A percentile compares a stretch with the other conserved stretches of the same genome.
Evolutionary conservation across 2,797 vertebrate genomes (phyloP).

Genomic region (Cynopterus sphinx): DNA sequence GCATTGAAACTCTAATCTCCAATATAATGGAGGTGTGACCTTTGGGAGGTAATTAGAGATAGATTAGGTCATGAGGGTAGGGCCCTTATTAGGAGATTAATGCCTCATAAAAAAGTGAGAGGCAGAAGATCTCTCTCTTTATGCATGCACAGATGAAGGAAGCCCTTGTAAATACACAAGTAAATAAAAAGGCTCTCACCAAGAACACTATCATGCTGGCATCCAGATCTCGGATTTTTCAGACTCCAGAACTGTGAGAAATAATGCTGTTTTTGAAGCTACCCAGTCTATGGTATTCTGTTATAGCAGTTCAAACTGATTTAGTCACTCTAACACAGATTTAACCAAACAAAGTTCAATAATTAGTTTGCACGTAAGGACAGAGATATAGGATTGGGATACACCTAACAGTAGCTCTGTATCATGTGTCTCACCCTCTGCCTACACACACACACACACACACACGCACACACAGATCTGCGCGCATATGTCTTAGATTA

Average conservation of each 20-base stretch:
- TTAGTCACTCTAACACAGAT: neutral
- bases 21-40: neutral
- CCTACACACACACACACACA: no score
- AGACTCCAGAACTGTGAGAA: neutral
- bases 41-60: neutral
- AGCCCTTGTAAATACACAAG: neutral
- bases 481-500: neutral
- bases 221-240: neutral
- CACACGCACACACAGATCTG: no score
- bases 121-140: neutral
- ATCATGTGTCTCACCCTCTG: neutral
- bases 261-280: neutral
- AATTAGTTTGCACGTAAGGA: neutral
- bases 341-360: neutral
- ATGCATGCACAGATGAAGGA: neutral
- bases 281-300: neutral
- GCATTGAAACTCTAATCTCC: neutral
- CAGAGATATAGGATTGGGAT: neutral
- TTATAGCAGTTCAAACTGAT: neutral
- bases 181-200: neutral
- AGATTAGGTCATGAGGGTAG: neutral
- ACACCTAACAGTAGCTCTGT: neutral
- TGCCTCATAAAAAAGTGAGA: neutral
- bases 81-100: neutral
- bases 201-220: neutral